Evolutionary conservation across 2,113 vertebrate species (phyloP), one percentile per base, ranked within the genome.

Genomic region (Colinus virginianus): DNA sequence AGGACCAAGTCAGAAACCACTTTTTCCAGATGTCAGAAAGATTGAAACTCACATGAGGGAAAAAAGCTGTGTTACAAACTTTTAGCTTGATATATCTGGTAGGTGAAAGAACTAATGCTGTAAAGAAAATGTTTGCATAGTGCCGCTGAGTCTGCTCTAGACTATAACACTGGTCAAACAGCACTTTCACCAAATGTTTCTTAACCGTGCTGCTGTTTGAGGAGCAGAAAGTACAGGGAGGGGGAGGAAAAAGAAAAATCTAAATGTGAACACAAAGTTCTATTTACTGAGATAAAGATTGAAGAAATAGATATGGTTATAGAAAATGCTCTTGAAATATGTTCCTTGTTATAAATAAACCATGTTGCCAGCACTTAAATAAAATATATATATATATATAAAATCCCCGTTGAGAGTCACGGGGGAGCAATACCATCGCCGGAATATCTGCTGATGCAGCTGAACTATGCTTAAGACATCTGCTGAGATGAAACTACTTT

Each of bases 1-100:
- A 97, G 79, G 89, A 96, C 96, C 94, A 96, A 96, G 90, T 46
- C 93, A 95, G 91, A 97, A 97, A 91, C 40, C 91, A 92, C 89
- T 96, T 97, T 97, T 98, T 97, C 98, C 98, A 98, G 97, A 98
- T 97, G 97, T 98, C 95, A 97, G 92, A 96, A 97, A 97, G 75
- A 94, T 89, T 72, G 87, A 96, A 92, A 92, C 90, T n/a, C 90
- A 79, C 78, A 70, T 56, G 28, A 93, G 79, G 95, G 82, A 75
- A 95, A 96, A 96, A 94, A 85, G n/a, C 45, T 62, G 42, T 14
- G 14, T 91, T 96, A 82, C 5, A 14, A 94, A 95, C 90, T 90
- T 97, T 95, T 74, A 94, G 77, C 86, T 94, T 96, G 93, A 89
- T 94, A 55, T 94, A 87, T 96, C 94, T 96, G 93, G 74, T 55